A percentile compares a stretch with the other conserved stretches of the same genome.
These are phyloP conservation scores for Takifugu flavidus DNA, from an alignment of 2,113 vertebrate genomes.

Conservation along the genomic window DNA sequence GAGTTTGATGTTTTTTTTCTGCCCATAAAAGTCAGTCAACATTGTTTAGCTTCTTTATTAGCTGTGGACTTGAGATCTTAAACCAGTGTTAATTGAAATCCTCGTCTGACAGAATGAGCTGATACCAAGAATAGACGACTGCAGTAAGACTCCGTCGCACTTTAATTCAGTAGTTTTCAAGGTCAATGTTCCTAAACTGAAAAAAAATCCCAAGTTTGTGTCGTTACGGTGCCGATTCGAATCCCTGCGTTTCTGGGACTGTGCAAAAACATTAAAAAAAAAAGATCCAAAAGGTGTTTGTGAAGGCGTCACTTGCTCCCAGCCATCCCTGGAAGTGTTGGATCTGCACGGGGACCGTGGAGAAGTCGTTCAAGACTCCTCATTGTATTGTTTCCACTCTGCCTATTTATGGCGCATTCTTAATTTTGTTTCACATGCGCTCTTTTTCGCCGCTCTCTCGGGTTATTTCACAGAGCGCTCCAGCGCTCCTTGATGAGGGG, in stretches of 20 bases:
- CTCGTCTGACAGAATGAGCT: conserved; percentile 8
- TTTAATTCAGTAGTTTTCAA: conserved; percentile 58
- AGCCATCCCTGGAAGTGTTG: conserved; percentile 62
- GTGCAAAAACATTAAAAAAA: conserved; percentile 13
- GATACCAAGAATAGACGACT: background rate
- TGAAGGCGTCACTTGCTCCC: conserved; percentile 63
- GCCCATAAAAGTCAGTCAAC: background rate
- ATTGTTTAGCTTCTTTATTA: background rate
- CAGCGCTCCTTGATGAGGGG: conserved; percentile 75
- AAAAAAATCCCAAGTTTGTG: conserved; percentile 17
- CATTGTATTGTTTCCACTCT: conserved; percentile 69
- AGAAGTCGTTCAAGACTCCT: conserved; percentile 51
- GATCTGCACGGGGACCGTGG: conserved; percentile 53
- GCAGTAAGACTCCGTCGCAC: conserved; percentile 3
- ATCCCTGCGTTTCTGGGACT: conserved; percentile 50
- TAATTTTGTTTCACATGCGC: conserved; percentile 70
- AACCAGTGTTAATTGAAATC: background rate
- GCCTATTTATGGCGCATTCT: conserved; percentile 75
- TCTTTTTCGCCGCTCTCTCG: conserved; percentile 63
- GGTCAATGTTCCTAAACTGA: conserved; percentile 55
- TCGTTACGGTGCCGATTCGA: conserved; percentile 53
- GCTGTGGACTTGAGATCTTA: background rate
- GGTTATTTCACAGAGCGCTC: conserved; percentile 71
- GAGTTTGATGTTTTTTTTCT: too few relatives aligned
- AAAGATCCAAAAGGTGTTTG: conserved; percentile 56